phyloP scores from a whole-genome alignment of 2,113 vertebrate species.

The Pituophis catenifer region DNA sequence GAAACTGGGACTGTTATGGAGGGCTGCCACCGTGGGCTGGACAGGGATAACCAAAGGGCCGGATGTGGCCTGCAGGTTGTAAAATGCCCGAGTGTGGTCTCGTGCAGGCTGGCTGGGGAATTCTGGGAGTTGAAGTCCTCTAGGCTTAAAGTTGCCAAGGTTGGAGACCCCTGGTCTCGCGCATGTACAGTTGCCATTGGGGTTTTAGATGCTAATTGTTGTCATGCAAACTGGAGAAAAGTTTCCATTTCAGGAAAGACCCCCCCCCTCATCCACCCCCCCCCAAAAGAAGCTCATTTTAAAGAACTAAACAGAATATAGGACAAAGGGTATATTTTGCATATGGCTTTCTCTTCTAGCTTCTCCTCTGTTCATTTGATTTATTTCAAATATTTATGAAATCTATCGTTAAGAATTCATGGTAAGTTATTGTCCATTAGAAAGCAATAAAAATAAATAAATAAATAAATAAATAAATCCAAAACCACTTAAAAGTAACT shows the following conservation, averaged over 20 bases:
- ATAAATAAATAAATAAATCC: not conserved
- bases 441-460: not conserved
- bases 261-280: rapidly evolving
- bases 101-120: not conserved
- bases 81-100: not conserved
- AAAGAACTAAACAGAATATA: not conserved
- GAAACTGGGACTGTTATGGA: not conserved
- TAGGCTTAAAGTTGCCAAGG: too few relatives aligned
- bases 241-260: not conserved
- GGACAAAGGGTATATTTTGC: not conserved
- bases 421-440: not conserved
- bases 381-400: not conserved
- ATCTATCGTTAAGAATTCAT: not conserved
- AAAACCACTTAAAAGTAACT: not conserved
- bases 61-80: not conserved
- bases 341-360: not conserved
- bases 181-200: not conserved
- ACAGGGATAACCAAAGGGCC: not conserved
- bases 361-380: not conserved
- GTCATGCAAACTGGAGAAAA: not conserved
- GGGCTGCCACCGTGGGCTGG: not conserved
- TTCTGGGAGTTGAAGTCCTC: too few relatives aligned
- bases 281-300: not conserved
- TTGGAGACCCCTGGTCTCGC: too few relatives aligned
- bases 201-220: not conserved